Percentiles rank a stretch among this genome's conserved stretches.
phyloP scores from a whole-genome alignment of 2,797 vertebrate genomes.

The Hemibagrus guttatus region DNA sequence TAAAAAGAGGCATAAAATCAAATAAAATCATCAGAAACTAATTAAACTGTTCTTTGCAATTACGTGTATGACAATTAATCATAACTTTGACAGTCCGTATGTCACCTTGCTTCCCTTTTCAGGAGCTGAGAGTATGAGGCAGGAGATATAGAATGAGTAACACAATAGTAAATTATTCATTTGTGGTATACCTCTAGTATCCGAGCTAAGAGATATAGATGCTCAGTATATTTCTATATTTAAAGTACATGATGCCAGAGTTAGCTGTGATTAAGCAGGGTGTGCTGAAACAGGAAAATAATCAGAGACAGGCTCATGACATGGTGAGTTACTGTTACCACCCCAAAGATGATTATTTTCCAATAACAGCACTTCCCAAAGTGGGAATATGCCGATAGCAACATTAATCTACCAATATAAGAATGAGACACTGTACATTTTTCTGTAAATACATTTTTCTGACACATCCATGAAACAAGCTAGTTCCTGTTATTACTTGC shows the following conservation, averaged over 20 bases:
- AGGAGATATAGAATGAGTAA: background rate
- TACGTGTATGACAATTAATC: background rate
- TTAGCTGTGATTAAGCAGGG: background rate
- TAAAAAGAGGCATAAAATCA: background rate
- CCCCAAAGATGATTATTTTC: background rate
- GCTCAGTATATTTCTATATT: background rate
- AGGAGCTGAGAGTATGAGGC: background rate
- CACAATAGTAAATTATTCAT: background rate
- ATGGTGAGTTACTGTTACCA: background rate
- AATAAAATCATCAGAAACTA: background rate
- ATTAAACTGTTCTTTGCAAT: background rate
- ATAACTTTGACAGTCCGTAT: background rate
- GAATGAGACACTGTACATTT: background rate
- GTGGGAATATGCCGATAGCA: too few relatives aligned
- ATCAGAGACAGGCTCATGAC: background rate
- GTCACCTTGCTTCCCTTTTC: background rate
- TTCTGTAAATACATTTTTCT: background rate
- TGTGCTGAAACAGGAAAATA: background rate
- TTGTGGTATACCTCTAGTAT: background rate
- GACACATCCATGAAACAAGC: background rate
- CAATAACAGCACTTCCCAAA: background rate
- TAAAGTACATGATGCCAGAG: background rate
- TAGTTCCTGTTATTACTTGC: background rate
- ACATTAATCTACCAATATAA: background rate
- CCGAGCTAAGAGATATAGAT: background rate